Conservation (phyloP, 2,888 invertebrate species). For the Euzophera pinguis region DNA sequence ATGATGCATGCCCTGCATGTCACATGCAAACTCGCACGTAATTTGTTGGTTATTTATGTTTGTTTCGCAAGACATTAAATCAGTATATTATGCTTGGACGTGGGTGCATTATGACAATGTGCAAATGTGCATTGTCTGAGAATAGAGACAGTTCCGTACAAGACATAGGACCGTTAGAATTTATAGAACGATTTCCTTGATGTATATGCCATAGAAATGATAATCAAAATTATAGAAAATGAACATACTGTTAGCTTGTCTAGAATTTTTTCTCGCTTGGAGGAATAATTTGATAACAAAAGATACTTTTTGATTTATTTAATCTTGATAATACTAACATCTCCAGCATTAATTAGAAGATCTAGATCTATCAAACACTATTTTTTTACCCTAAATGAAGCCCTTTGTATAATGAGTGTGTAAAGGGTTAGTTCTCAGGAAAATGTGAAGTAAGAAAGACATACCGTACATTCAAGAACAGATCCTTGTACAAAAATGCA, state of each 20-base stretch:
- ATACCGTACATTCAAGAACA: no score
- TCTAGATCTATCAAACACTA: no score
- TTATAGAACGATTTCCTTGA: background rate
- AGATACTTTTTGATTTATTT: no score
- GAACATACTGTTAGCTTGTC: no score
- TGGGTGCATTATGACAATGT: constrained; percentile 72
- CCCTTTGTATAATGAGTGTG: no score
- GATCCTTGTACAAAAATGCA: no score
- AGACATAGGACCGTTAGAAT: background rate
- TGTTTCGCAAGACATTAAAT: constrained; percentile 69
- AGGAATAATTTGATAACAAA: no score
- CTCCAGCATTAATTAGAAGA: no score
- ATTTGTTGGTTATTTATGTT: constrained; percentile 73
- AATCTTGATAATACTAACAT: no score
- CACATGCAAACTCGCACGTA: constrained; percentile 69
- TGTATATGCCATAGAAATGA: background rate
- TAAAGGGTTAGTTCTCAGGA: no score
- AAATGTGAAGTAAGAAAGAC: no score
- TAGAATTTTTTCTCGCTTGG: background rate
- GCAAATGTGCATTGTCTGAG: constrained; percentile 50
- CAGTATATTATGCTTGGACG: constrained; percentile 68
- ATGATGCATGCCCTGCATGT: background rate
- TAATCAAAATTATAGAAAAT: background rate
- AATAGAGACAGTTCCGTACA: constrained; percentile 8
- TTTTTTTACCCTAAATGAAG: no score